Percentiles rank a stretch among this genome's conserved stretches.
Conservation (phyloP, 2,797 vertebrate species). For the Astyanax mexicanus region DNA sequence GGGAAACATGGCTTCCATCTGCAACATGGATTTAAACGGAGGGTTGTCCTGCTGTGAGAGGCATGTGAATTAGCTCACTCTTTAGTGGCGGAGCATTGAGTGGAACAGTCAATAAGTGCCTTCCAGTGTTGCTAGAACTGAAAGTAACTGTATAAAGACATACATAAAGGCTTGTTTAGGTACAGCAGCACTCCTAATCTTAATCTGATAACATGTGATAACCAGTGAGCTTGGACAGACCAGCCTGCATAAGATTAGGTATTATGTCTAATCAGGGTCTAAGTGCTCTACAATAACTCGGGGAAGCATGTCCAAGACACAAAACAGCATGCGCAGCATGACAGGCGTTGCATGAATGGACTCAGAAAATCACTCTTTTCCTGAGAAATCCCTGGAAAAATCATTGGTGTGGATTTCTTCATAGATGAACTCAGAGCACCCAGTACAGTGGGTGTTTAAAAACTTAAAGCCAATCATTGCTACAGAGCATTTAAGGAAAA, state of each 20-base stretch:
- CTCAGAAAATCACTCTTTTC: constrained; percentile 40
- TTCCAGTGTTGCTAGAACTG: background rate
- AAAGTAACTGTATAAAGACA: background rate
- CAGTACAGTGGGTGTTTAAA: constrained; percentile 9
- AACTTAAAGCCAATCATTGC: background rate
- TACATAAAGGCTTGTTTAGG: background rate
- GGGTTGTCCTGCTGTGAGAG: constrained; percentile 42
- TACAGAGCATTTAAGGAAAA: background rate
- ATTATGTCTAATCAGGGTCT: background rate
- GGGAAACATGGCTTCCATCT: constrained; percentile 64
- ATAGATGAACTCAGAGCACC: constrained; percentile 20
- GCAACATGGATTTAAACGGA: constrained; percentile 56
- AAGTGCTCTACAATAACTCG: background rate
- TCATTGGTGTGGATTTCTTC: constrained; percentile 43
- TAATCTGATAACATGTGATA: constrained; percentile 4
- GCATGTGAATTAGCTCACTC: background rate
- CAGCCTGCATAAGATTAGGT: background rate
- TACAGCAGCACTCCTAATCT: background rate
- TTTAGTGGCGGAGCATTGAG: constrained; percentile 5
- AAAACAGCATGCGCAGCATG: constrained; percentile 6
- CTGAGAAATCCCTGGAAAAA: constrained; percentile 54
- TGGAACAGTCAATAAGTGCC: background rate
- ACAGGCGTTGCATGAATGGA: constrained; percentile 17
- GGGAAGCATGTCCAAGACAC: constrained; percentile 6
- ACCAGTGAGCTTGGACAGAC: background rate